phyloP scores from a whole-genome alignment of 2,113 vertebrate genomes.

The Fregetta grallaria region DNA sequence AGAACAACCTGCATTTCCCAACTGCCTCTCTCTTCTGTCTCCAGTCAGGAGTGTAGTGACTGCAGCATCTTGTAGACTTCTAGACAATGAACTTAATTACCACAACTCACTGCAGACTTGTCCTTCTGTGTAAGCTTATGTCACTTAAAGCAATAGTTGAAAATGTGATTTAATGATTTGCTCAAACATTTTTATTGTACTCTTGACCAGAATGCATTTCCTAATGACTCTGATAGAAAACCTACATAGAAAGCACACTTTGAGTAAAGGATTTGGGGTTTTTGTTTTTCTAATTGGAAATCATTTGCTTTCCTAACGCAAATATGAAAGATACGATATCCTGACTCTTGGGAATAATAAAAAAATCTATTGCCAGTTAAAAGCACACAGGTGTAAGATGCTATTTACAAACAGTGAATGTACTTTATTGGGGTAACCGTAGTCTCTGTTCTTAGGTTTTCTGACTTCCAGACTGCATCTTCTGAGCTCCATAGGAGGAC shows the following conservation, averaged over 20 bases:
- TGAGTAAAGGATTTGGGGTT: neutral
- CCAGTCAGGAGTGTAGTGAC: neutral
- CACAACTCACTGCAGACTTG: neutral
- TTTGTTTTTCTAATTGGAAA: neutral
- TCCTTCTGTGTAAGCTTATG: neutral
- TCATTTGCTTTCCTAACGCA: neutral
- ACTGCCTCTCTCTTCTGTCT: neutral
- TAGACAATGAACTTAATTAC: neutral
- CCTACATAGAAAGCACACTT: neutral
- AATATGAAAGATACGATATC: neutral
- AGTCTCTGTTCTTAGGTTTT: neutral
- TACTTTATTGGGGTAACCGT: neutral
- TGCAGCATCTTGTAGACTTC: neutral
- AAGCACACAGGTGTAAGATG: neutral
- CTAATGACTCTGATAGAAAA: neutral
- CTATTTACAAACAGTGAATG: neutral
- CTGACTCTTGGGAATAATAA: neutral
- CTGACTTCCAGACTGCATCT: neutral
- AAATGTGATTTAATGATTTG: neutral
- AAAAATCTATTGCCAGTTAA: neutral
- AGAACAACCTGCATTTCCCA: neutral
- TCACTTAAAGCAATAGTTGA: neutral
- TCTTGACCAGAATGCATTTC: neutral
- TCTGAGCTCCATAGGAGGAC: neutral
- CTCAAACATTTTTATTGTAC: neutral